Evolutionary conservation across 2,113 vertebrate species (phyloP), one percentile per base, ranked within the genome.

Genomic region (Orycteropus afer): DNA sequence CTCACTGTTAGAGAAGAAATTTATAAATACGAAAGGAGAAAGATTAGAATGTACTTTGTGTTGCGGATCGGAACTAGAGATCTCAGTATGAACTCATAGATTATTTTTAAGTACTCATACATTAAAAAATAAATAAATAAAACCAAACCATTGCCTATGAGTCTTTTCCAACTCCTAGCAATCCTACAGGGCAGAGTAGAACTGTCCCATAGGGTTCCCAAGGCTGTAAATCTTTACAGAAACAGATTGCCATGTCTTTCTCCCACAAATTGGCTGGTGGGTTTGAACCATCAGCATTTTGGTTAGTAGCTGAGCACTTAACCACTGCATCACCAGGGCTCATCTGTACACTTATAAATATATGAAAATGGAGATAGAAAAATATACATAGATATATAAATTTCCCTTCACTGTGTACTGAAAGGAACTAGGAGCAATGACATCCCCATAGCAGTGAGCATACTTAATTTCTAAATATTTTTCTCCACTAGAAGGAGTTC

Each of bases 401-500:
- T 89, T 59, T 47, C 59, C 18, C 65, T 34, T 25, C 86, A 71
- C 37, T 78, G 0, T 42, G 1, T 77, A 25, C 80, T 93, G 51
- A 81, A 8, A 76, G 9, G 23, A 89, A 12, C 8, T 77, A 69
- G 73, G 69, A 88, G 76, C 32, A 83, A 79, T 78, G 47, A 63
- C 23, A 90, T 13, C 14, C 55, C 61, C 55, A 18, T 8, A 79
- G 20, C 71, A 83, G 45, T 81, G 14, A 74, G 20, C 45, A 37
- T 40, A 57, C 27, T 82, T 89, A 7, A 94, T 82, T 83, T 53
- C 45, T 90, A 73, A 83, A 82, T 83, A n/a, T n/a, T n/a, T n/a
- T n/a, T n/a, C n/a, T n/a, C n/a, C n/a, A n/a, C n/a, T n/a, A n/a
- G n/a, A n/a, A n/a, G n/a, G n/a, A n/a, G n/a, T n/a, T n/a, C n/a